Evolutionary conservation across 2,888 invertebrate species (phyloP).

Genomic region (Sisyra nigra): DNA sequence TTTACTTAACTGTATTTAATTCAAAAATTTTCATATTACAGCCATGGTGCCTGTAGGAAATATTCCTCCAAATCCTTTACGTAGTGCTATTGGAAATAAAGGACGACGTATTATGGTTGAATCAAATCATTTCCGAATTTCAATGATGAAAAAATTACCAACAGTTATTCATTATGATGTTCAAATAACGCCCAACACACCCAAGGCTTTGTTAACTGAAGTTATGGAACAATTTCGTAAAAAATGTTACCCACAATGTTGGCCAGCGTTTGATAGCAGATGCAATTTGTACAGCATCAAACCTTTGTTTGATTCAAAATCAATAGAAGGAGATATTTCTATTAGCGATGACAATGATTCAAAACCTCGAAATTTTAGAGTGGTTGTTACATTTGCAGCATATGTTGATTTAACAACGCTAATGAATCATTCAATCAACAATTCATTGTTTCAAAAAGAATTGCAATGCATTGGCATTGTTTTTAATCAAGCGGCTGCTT

Average conservation of each 20-base stretch:
- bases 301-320: conserved; percentile 27
- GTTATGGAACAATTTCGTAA: conserved; percentile 23
- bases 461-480: conserved; percentile 77
- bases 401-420: conserved; percentile 34
- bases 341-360: conserved; percentile 17
- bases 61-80: too few relatives aligned
- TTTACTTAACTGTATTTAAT: too few relatives aligned
- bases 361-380: conserved; percentile 23
- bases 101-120: too few relatives aligned
- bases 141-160: too few relatives aligned
- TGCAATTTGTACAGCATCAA: conserved; percentile 44
- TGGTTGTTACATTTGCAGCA: conserved; percentile 36
- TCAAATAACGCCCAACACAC: conserved; percentile 18
- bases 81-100: too few relatives aligned
- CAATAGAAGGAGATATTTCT: conserved; percentile 20
- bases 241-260: conserved; percentile 25
- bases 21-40: too few relatives aligned
- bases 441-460: conserved; percentile 36
- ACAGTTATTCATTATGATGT: too few relatives aligned
- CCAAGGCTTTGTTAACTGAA: conserved; percentile 40
- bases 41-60: too few relatives aligned
- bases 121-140: too few relatives aligned
- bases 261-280: conserved; percentile 57
- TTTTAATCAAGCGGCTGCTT: conserved; percentile 45
- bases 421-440: conserved; percentile 24